Conservation (phyloP, 2,888 invertebrate species). For the Andrena bucephala region DNA sequence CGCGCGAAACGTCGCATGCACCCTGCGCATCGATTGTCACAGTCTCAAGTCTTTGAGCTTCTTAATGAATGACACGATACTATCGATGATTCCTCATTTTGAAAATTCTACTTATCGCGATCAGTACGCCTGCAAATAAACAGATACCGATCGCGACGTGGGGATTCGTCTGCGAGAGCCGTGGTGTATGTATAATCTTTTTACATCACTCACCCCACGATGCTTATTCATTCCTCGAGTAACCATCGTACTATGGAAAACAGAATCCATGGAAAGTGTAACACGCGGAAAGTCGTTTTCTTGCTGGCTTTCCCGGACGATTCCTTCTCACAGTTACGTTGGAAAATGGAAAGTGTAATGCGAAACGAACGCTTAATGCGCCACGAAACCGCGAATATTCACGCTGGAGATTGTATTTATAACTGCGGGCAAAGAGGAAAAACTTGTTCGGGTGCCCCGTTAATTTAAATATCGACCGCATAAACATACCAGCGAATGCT, state of each 20-base stretch:
- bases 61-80: conserved; percentile 20
- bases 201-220: background rate
- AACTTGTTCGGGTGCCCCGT: conserved; percentile 47
- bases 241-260: too few species aligned
- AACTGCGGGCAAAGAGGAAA: conserved; percentile 41
- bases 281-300: background rate
- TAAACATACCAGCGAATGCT: conserved; percentile 44
- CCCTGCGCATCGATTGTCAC: conserved; percentile 14
- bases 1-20: conserved; percentile 5
- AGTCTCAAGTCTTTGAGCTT: conserved; percentile 16
- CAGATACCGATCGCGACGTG: too few species aligned
- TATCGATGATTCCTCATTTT: too few species aligned
- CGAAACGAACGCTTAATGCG: conserved; percentile 32
- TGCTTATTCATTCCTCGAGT: background rate
- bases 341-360: background rate
- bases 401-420: conserved; percentile 45
- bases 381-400: conserved; percentile 37
- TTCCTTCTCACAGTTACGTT: background rate
- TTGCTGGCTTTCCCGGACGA: background rate
- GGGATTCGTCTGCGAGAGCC: background rate
- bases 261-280: background rate
- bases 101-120: too few species aligned
- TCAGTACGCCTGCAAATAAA: too few species aligned
- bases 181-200: background rate
- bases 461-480: conserved; percentile 63